phyloP scores from a whole-genome alignment of 30 jellyfish, hydroid and myxozoan species.

The Hydra vulgaris region DNA sequence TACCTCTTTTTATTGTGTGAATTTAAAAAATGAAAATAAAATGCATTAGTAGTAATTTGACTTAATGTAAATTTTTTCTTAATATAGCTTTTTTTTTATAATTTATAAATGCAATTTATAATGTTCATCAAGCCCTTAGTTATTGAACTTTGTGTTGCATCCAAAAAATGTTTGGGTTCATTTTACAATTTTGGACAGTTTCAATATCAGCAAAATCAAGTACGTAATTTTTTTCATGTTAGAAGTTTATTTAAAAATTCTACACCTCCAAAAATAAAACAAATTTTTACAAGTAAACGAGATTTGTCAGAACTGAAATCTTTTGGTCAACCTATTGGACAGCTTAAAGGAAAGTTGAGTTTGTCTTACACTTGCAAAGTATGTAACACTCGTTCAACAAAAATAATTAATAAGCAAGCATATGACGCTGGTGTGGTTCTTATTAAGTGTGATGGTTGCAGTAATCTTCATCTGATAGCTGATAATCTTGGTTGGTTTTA shows the following conservation, averaged over 20 bases:
- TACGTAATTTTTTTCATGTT: too few species aligned
- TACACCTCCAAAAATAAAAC: not conserved
- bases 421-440: constrained; percentile 73
- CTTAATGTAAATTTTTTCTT: too few species aligned
- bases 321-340: constrained; percentile 55
- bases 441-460: constrained; percentile 64
- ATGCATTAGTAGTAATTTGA: too few species aligned
- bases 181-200: not conserved
- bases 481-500: constrained; percentile 95
- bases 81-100: too few species aligned
- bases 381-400: constrained; percentile 67
- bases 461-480: constrained; percentile 75
- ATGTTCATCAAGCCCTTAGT: not conserved
- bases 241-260: not conserved
- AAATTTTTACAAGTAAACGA: not conserved
- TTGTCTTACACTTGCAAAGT: constrained; percentile 78
- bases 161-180: not conserved
- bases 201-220: not conserved
- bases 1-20: too few species aligned
- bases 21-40: too few species aligned
- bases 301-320: not conserved
- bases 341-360: constrained; percentile 46
- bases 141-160: not conserved
- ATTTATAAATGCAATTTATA: not conserved
- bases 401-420: constrained; percentile 65